Evolutionary conservation across 2,888 invertebrate genomes (phyloP).

Genomic region (Marasmarcha lunaedactyla): DNA sequence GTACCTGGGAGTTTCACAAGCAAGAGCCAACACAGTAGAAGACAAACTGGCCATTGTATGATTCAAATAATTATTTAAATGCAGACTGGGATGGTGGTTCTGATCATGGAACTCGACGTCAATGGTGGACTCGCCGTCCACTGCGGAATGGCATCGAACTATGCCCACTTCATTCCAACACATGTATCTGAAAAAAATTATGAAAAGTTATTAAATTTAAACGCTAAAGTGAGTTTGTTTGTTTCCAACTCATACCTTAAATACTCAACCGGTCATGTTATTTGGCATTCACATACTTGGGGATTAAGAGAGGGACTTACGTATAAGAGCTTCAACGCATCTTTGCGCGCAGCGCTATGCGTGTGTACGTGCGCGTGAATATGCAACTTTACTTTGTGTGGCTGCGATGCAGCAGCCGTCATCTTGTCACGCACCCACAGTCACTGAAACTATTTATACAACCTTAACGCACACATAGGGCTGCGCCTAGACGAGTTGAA

Average conservation of each 20-base stretch:
- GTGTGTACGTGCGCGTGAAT: too few species aligned
- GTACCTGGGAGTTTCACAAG: slow-evolving; percentile 78
- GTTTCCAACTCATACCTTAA: not conserved
- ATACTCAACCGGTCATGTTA: too few species aligned
- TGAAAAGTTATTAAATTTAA: slow-evolving; percentile 4
- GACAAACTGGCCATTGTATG: slow-evolving; percentile 92
- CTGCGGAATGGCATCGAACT: slow-evolving; percentile 81
- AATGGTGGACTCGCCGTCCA: slow-evolving; percentile 81
- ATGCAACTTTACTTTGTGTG: too few species aligned
- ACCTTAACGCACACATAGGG: too few species aligned
- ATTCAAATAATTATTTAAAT: slow-evolving; percentile 86
- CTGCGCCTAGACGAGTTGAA: too few species aligned
- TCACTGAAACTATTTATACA: too few species aligned
- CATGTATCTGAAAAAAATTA: slow-evolving; percentile 66
- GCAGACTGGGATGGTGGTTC: slow-evolving; percentile 88
- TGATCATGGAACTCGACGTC: slow-evolving; percentile 97
- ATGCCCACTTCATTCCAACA: slow-evolving; percentile 96
- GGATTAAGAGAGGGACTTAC: too few species aligned
- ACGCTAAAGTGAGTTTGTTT: not conserved
- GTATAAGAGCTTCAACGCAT: too few species aligned
- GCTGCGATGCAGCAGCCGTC: too few species aligned
- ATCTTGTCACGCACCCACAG: too few species aligned
- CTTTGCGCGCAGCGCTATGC: too few species aligned
- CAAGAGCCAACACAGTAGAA: slow-evolving; percentile 81
- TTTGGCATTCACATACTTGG: too few species aligned